A percentile compares a stretch with the other conserved stretches of the same genome.
Evolutionary conservation across 2,888 invertebrate genomes (phyloP).

Genomic region (Galeopsomyia nigrocyanea): DNA sequence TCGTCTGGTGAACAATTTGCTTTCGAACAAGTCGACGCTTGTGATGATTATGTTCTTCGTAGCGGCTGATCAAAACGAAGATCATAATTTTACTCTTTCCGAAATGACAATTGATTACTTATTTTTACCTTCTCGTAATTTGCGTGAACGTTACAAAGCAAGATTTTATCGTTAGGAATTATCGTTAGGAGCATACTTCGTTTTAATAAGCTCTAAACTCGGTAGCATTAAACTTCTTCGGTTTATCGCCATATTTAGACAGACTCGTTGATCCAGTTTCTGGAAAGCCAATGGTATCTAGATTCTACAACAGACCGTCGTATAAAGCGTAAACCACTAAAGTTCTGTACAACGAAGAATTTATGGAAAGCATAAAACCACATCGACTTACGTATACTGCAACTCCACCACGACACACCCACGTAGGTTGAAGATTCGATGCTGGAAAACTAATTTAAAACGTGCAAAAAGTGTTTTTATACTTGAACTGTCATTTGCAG

Average conservation of each 20-base stretch:
- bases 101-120: too few relatives aligned
- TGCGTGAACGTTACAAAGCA: constrained; percentile 28
- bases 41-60: constrained; percentile 66
- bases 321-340: too few relatives aligned
- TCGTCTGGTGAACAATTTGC: constrained; percentile 60
- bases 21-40: constrained; percentile 61
- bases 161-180: constrained; percentile 24
- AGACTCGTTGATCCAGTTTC: constrained; percentile 65
- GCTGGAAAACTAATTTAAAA: too few relatives aligned
- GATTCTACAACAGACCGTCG: constrained; percentile 63
- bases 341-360: too few relatives aligned
- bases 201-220: constrained; percentile 30
- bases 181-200: constrained; percentile 31
- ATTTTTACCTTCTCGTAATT: constrained; percentile 31
- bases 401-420: too few relatives aligned
- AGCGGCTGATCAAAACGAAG: too few relatives aligned
- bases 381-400: too few relatives aligned
- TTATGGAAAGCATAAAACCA: too few relatives aligned
- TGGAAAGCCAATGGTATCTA: constrained; percentile 74
- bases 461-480: too few relatives aligned
- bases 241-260: constrained; percentile 9
- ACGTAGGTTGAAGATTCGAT: too few relatives aligned
- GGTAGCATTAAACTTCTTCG: constrained; percentile 11
- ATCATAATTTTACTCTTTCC: too few relatives aligned
- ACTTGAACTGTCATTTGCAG: too few relatives aligned